These are phyloP conservation scores for Rhagonycha fulva DNA, from an alignment of 2,888 invertebrate genomes.

Conservation along the genomic window DNA sequence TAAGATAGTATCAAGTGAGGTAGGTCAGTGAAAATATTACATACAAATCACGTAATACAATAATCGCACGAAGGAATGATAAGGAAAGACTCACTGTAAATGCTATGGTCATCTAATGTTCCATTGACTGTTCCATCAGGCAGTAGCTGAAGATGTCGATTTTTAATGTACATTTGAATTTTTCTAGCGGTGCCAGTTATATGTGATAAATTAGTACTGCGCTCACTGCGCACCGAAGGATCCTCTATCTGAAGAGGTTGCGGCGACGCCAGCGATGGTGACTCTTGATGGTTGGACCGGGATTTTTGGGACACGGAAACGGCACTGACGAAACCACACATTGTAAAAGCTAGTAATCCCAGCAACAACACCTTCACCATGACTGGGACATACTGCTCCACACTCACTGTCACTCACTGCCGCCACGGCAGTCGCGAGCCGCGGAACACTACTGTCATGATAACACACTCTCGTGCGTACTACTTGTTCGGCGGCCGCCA, in stretches of 20 bases:
- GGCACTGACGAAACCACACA: slow-evolving; percentile 53
- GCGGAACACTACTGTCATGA: slow-evolving; percentile 45
- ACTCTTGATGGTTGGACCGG: slow-evolving; percentile 38
- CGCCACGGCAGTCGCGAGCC: slow-evolving; percentile 56
- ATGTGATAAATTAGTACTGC: slow-evolving; percentile 81
- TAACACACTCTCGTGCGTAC: slow-evolving; percentile 43
- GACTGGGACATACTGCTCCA: slow-evolving; percentile 56
- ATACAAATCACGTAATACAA: slow-evolving; percentile 10
- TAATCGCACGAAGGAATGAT: slow-evolving; percentile 11
- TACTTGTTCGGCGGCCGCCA: slow-evolving; percentile 58
- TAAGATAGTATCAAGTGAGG: slow-evolving; percentile 27
- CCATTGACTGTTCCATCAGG: slow-evolving; percentile 87
- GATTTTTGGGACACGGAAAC: slow-evolving; percentile 46
- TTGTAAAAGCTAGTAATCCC: slow-evolving; percentile 54
- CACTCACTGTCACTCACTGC: slow-evolving; percentile 49
- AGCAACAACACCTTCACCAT: slow-evolving; percentile 57
- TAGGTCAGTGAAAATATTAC: slow-evolving; percentile 32
- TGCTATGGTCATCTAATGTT: slow-evolving; percentile 77
- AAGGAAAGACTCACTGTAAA: slow-evolving; percentile 74
- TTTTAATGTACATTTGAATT: slow-evolving; percentile 84
- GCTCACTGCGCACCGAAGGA: slow-evolving; percentile 66
- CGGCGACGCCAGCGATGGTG: slow-evolving; percentile 35
- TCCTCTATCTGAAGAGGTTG: slow-evolving; percentile 32
- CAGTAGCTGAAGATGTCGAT: slow-evolving; percentile 79
- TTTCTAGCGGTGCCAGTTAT: slow-evolving; percentile 79